A percentile compares a stretch with the other conserved stretches of the same genome.
Evolutionary conservation across 2,113 vertebrate species (phyloP).

Genomic region (Microtus ochrogaster): DNA sequence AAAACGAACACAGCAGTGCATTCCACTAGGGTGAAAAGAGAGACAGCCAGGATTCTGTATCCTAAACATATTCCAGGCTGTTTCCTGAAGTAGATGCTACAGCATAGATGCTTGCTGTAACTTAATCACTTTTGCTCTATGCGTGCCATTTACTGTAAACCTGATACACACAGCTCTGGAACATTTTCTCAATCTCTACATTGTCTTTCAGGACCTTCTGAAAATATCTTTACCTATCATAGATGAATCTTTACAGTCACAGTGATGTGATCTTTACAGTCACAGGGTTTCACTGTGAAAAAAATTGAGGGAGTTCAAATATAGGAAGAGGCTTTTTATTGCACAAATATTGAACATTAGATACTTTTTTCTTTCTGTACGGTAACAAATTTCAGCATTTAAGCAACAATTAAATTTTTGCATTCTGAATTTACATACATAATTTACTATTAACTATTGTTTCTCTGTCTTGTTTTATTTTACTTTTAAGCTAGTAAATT

Average conservation of each 20-base stretch:
- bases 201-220: conserved; percentile 45
- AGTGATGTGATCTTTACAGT: too few species aligned
- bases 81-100: conserved; percentile 57
- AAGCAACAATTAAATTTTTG: background rate
- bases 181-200: conserved; percentile 63
- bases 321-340: background rate
- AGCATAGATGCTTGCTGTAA: conserved; percentile 39
- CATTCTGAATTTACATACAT: background rate
- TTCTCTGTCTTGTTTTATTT: background rate
- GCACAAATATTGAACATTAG: background rate
- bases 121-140: conserved; percentile 77
- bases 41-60: background rate
- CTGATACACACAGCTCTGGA: conserved; percentile 51
- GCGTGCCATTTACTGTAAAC: conserved; percentile 65
- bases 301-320: conserved; percentile 61
- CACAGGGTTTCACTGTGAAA: conserved; percentile 4
- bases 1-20: background rate
- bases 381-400: background rate
- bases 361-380: background rate
- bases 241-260: conserved; percentile 9
- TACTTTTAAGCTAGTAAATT: background rate
- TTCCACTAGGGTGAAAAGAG: background rate
- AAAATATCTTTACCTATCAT: conserved; percentile 53
- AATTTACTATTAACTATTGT: background rate
- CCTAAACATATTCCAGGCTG: conserved; percentile 58